phyloP scores from a whole-genome alignment of 2,888 invertebrate species.

The Deladenus siricidicola region DNA sequence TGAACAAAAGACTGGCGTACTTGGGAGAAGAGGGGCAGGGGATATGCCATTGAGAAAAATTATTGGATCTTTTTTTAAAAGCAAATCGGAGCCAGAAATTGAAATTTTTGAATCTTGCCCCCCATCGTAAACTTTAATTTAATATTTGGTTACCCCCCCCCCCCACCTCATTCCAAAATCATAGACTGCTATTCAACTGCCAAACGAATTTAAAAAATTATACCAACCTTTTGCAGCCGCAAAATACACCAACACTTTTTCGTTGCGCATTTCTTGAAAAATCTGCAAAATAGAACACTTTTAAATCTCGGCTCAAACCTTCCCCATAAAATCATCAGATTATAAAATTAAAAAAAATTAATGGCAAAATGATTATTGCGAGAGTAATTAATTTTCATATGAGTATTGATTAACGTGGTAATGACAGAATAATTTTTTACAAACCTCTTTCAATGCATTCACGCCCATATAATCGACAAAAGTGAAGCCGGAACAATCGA shows the following conservation, averaged over 20 bases:
- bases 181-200: too few relatives aligned
- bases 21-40: too few relatives aligned
- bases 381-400: background rate
- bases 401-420: too few relatives aligned
- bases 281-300: slow-evolving; percentile 14
- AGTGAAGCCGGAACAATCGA: slow-evolving; percentile 52
- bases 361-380: background rate
- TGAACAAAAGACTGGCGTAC: too few relatives aligned
- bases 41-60: too few relatives aligned
- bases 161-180: too few relatives aligned
- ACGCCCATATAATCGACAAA: slow-evolving; percentile 53
- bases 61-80: too few relatives aligned
- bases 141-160: too few relatives aligned
- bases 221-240: slow-evolving; percentile 42
- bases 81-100: too few relatives aligned
- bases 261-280: slow-evolving; percentile 23
- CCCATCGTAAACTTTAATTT: too few relatives aligned
- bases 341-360: background rate
- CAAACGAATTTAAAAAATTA: background rate
- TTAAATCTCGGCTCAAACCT: background rate
- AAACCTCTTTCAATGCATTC: slow-evolving; percentile 43
- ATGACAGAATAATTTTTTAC: too few relatives aligned
- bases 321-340: background rate
- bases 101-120: too few relatives aligned
- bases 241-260: slow-evolving; percentile 49